These are phyloP conservation scores for Trichechus manatus DNA, from an alignment of 2,113 vertebrate genomes.

Conservation along the genomic window DNA sequence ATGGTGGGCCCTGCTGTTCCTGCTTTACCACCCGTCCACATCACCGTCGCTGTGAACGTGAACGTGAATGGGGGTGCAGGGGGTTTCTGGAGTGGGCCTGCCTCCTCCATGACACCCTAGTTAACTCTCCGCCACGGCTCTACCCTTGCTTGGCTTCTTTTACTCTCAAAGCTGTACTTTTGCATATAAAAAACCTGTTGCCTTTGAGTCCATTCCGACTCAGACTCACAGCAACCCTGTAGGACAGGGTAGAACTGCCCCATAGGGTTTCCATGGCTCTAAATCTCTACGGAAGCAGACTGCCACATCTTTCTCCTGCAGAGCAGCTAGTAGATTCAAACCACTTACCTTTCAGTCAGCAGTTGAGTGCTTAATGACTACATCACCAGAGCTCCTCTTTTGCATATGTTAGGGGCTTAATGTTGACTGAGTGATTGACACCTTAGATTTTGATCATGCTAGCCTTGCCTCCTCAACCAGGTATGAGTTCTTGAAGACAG, in stretches of 20 bases:
- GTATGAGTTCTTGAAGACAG: conserved; percentile 3
- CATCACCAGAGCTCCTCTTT: background rate
- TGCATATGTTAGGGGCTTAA: background rate
- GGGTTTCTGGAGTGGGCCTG: background rate
- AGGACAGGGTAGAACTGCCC: no score
- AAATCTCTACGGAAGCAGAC: no score
- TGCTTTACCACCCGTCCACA: background rate
- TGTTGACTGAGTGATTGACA: background rate
- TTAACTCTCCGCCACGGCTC: background rate
- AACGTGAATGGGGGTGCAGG: no score
- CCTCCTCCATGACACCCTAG: background rate
- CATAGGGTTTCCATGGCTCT: no score
- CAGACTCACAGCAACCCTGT: no score
- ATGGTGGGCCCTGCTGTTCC: background rate
- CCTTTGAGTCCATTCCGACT: no score
- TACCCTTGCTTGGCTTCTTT: background rate
- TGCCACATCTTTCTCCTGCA: no score
- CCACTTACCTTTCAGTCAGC: no score
- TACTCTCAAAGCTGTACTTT: background rate
- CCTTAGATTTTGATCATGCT: background rate
- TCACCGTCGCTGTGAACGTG: background rate
- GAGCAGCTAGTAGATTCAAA: background rate
- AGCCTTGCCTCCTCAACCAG: background rate
- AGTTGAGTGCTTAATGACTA: no score
- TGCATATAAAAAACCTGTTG: no score